phyloP scores from a whole-genome alignment of 2,888 invertebrate genomes.

The Hyppa rectilinea region DNA sequence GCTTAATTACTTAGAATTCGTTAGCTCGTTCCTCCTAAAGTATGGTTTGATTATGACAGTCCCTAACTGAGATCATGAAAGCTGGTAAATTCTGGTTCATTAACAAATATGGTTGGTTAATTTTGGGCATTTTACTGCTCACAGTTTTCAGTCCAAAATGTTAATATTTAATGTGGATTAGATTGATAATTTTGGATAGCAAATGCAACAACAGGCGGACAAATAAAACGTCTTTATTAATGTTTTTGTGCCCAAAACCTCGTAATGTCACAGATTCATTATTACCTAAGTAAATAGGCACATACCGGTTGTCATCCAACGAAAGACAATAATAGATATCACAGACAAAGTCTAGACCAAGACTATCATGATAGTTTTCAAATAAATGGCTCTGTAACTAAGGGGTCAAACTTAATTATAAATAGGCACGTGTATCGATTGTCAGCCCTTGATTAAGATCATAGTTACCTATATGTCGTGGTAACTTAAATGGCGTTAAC shows the following conservation, averaged over 20 bases:
- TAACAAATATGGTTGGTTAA: slow-evolving; percentile 28
- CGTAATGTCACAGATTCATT: not conserved
- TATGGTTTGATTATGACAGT: slow-evolving; percentile 45
- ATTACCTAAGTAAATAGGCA: not conserved
- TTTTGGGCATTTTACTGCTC: slow-evolving; percentile 28
- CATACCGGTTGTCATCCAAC: not conserved
- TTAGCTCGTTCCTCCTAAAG: slow-evolving; percentile 26
- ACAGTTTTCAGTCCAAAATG: slow-evolving; percentile 3
- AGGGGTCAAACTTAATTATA: slow-evolving; percentile 13
- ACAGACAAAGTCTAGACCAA: not conserved
- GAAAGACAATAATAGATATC: not conserved
- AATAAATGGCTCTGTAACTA: slow-evolving; percentile 9
- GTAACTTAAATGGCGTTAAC: not conserved
- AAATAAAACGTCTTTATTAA: not conserved
- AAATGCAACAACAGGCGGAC: not conserved
- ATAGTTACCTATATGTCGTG: not conserved
- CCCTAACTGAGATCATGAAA: slow-evolving; percentile 42
- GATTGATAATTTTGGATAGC: slow-evolving; percentile 10
- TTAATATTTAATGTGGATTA: slow-evolving; percentile 25
- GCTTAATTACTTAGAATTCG: slow-evolving; percentile 55
- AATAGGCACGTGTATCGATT: not conserved
- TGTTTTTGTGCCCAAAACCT: not conserved
- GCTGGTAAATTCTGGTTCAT: slow-evolving; percentile 19
- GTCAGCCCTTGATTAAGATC: not conserved
- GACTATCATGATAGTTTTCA: not conserved